Base-by-base conservation (phyloP, 2,888 invertebrate species). In the Caenorhabditis angaria region DNA sequence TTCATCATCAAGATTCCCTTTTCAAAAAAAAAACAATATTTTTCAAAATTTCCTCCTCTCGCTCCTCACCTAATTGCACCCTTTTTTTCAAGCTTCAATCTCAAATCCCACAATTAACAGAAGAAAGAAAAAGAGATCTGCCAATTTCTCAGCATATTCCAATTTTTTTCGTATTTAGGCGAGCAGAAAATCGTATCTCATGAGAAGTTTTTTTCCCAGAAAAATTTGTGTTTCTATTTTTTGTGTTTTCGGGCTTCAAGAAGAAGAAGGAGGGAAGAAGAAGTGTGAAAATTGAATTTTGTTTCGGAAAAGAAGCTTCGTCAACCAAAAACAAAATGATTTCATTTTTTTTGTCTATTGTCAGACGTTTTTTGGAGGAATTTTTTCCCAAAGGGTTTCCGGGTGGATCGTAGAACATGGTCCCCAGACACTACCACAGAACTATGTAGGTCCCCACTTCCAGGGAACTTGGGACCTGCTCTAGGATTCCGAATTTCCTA, bases 1-100 rank as follows among this genome's bases (percentile, higher is more conserved):
- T 47, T 51, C 61, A 22, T 48, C 50, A 62, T 58, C 61, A 50
- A 58, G 48, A 20, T 22, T 20, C 5, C 6, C 27, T 55, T 12
- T 14, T 41, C 41, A 14, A 14, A 32, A 32, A 41, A 10, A 41
- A 41, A 41, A n/a, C 27, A 25, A 8, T 8, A 3, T 50, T 50
- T 50, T 48, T 54, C 54, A 5, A 2, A 10, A 22, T 54, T 18
- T 22, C 55, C 24, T 8, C 27, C 24, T 28, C 24, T 24, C 28
- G 1, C 28, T 47, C 29, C 57, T 55, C 35, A 56, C 69, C 70
- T 70, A 70, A 70, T 70, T 70, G 65, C 70, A 70, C 61, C 48
- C 53, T 47, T 54, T 35, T 58, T 14, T n/a, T 18, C 29, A 48
- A 41, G 50, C 25, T 47, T 54, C 63, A 51, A 12, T 18, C n/a